phyloP scores from a whole-genome alignment of 2,113 vertebrate genomes.

The Xiphophorus maculatus region DNA sequence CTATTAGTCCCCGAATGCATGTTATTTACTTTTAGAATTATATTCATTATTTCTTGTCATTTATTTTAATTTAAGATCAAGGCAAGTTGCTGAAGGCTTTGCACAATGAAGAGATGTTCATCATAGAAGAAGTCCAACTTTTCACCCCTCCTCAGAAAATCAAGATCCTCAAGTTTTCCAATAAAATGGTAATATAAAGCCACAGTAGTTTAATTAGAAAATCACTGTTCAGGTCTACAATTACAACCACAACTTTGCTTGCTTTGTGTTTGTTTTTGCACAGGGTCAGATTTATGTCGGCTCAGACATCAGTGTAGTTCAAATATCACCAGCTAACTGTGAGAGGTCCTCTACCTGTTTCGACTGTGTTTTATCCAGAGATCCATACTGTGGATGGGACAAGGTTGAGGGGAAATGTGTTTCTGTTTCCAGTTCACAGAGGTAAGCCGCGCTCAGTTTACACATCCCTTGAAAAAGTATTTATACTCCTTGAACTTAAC shows the following conservation, averaged over 20 bases:
- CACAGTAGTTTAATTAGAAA: background rate
- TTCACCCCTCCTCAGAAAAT: constrained; percentile 71
- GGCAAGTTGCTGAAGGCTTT: constrained; percentile 84
- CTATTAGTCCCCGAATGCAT: background rate
- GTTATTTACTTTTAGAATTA: constrained; percentile 9
- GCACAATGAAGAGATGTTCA: constrained; percentile 77
- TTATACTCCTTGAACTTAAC: background rate
- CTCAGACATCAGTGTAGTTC: constrained; percentile 73
- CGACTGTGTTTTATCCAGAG: constrained; percentile 83
- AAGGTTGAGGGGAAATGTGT: constrained; percentile 40
- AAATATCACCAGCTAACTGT: constrained; percentile 78
- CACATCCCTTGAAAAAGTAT: background rate
- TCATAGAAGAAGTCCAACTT: constrained; percentile 83
- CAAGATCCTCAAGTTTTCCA: constrained; percentile 76
- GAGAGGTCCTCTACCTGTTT: constrained; percentile 71
- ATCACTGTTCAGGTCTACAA: background rate
- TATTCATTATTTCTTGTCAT: too few relatives aligned
- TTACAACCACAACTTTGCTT: background rate
- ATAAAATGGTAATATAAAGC: constrained; percentile 71
- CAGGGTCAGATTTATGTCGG: constrained; percentile 79
- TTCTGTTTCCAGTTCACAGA: constrained; percentile 32
- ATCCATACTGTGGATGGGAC: constrained; percentile 84
- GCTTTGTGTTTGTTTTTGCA: constrained; percentile 10
- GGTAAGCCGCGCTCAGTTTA: background rate
- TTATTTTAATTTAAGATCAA: constrained; percentile 59